Percentiles rank a stretch among this genome's conserved stretches.
These are phyloP conservation scores for Ochlodes sylvanus DNA, from an alignment of 2,888 invertebrate species.

Conservation along the genomic window DNA sequence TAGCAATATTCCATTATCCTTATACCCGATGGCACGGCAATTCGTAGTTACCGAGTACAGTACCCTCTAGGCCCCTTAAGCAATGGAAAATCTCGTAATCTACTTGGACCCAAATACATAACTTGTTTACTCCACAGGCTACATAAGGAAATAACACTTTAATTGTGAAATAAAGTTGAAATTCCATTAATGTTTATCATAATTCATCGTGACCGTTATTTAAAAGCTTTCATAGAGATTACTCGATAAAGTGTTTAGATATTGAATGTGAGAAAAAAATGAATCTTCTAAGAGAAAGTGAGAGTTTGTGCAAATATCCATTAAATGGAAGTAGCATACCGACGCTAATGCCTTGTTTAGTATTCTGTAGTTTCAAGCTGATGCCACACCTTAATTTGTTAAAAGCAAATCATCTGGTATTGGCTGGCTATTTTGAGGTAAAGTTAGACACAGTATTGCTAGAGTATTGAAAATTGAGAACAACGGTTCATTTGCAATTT, in stretches of 20 bases:
- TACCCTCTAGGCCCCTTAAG: too few species aligned
- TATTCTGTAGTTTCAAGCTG: neutral
- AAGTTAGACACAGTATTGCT: too few species aligned
- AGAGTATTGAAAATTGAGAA: too few species aligned
- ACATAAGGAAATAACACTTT: neutral
- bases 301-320: conserved; percentile 11
- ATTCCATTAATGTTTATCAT: neutral
- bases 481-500: too few species aligned
- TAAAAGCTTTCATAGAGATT: conserved; percentile 6
- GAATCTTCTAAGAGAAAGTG: conserved; percentile 2
- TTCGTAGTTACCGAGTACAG: too few species aligned
- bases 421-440: neutral
- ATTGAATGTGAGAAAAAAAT: conserved; percentile 8
- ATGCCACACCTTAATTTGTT: neutral
- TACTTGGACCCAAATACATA: too few species aligned
- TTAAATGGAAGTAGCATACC: conserved; percentile 7
- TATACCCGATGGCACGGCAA: too few species aligned
- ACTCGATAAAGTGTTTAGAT: conserved; percentile 1
- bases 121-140: too few species aligned
- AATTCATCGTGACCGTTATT: neutral
- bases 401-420: neutral
- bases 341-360: conserved; percentile 1
- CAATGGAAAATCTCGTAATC: too few species aligned
- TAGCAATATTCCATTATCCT: too few species aligned
- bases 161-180: neutral